A percentile compares a stretch with the other conserved stretches of the same genome.
These are phyloP conservation scores for Chromobotia macracanthus DNA, from an alignment of 2,797 vertebrate species.

Conservation along the genomic window DNA sequence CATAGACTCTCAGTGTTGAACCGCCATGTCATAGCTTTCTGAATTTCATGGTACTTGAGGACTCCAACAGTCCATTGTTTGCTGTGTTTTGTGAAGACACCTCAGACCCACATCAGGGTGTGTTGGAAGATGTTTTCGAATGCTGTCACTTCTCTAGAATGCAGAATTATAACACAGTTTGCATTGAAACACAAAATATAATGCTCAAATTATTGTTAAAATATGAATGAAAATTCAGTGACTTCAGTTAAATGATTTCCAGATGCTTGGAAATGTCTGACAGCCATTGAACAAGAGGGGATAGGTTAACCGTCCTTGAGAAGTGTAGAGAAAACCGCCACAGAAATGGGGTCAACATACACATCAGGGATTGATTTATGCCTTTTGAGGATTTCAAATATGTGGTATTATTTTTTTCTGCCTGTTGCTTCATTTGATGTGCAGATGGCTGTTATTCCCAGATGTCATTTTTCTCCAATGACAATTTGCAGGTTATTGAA, in stretches of 20 bases:
- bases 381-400: neutral
- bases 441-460: constrained; percentile 17
- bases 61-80: neutral
- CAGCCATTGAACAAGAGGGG: neutral
- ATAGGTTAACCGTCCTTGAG: constrained; percentile 19
- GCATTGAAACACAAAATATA: constrained; percentile 7
- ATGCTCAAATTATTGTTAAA: neutral
- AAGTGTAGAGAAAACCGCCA: constrained; percentile 7
- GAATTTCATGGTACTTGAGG: neutral
- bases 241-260: constrained; percentile 20
- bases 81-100: neutral
- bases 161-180: constrained; percentile 4
- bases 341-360: neutral
- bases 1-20: neutral
- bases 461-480: constrained; percentile 3
- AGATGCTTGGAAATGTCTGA: constrained; percentile 36
- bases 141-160: neutral
- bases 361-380: constrained; percentile 32
- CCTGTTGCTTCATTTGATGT: neutral
- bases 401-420: neutral
- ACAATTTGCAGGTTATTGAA: constrained; percentile 16
- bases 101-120: neutral
- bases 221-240: constrained; percentile 9
- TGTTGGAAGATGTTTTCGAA: neutral
- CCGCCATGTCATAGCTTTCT: neutral